phyloP scores from a whole-genome alignment of 1,140 invertebrate species.

The Nautilus pompilius region DNA sequence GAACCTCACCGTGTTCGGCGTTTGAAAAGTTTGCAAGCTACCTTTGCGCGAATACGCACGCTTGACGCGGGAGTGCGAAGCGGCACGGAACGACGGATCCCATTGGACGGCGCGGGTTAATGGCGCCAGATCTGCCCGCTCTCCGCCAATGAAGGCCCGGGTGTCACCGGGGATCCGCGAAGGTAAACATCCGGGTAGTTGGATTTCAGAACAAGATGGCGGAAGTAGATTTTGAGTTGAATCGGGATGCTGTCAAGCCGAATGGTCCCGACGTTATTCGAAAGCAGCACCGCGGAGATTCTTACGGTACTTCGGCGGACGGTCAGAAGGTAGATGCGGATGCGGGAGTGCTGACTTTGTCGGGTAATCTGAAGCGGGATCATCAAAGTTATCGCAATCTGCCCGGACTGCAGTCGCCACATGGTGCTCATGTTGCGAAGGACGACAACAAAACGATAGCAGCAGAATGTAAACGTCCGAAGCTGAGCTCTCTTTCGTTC shows the following conservation, averaged over 20 bases:
- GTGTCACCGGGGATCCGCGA: slow-evolving; percentile 1
- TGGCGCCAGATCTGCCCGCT: slow-evolving; percentile 6
- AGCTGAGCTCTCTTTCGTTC: slow-evolving; percentile 2
- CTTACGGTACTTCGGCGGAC: no score
- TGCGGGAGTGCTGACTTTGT: slow-evolving; percentile 18
- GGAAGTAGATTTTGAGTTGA: slow-evolving; percentile 53
- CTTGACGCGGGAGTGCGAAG: slow-evolving; percentile 2
- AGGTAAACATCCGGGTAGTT: slow-evolving; percentile 28
- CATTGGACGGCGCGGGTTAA: slow-evolving; percentile 21
- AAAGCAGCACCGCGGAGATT: no score
- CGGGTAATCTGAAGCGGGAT: slow-evolving; percentile 35
- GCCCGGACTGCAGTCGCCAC: slow-evolving; percentile 41
- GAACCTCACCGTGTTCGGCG: background rate
- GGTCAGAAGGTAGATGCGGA: no score
- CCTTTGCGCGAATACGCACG: slow-evolving; percentile 16
- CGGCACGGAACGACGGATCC: background rate
- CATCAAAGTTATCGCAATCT: slow-evolving; percentile 45
- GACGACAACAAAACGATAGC: slow-evolving; percentile 6
- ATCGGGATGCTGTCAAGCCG: no score
- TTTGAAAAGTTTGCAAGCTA: slow-evolving; percentile 22
- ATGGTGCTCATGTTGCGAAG: slow-evolving; percentile 15
- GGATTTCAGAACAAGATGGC: slow-evolving; percentile 57
- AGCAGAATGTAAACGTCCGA: slow-evolving; percentile 27
- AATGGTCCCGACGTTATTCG: no score
- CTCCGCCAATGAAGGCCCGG: slow-evolving; percentile 22